Conservation (phyloP, 2,888 invertebrate genomes). For the Papilio gigon region DNA sequence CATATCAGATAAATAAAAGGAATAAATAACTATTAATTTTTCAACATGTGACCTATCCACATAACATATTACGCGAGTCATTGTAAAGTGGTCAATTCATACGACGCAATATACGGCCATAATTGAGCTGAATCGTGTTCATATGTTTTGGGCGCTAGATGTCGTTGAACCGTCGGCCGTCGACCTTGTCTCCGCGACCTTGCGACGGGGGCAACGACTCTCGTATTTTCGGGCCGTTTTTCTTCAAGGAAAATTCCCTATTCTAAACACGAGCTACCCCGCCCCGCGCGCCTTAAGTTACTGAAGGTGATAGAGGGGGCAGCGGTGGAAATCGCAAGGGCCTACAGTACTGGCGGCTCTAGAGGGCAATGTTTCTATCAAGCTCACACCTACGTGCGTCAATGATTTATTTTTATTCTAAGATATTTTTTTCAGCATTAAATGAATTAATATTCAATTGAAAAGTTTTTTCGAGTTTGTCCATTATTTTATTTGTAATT, state of each 20-base stretch:
- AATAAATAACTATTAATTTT: not conserved
- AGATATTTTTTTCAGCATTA: not conserved
- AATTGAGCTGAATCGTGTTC: slow-evolving; percentile 27
- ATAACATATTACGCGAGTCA: slow-evolving; percentile 30
- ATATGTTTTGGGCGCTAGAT: slow-evolving; percentile 59
- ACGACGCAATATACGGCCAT: slow-evolving; percentile 34
- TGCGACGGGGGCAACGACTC: slow-evolving; percentile 64
- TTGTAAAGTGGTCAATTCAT: slow-evolving; percentile 29
- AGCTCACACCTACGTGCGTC: slow-evolving; percentile 56
- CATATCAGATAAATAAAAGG: not conserved
- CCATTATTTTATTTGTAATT: not conserved
- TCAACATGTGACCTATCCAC: not conserved
- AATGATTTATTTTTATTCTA: slow-evolving; percentile 42
- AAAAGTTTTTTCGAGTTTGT: not conserved
- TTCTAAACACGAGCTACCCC: slow-evolving; percentile 55
- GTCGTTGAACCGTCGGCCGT: slow-evolving; percentile 60
- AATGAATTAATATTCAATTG: not conserved
- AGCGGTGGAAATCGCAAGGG: slow-evolving; percentile 39
- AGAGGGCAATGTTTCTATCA: slow-evolving; percentile 65
- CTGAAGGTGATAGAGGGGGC: slow-evolving; percentile 29
- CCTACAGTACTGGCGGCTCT: slow-evolving; percentile 51
- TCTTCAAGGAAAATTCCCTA: slow-evolving; percentile 73
- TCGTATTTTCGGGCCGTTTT: slow-evolving; percentile 73
- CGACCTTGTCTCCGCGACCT: slow-evolving; percentile 73
- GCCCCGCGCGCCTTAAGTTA: slow-evolving; percentile 42